These are phyloP conservation scores for Notechis scutatus DNA, from an alignment of 2,113 vertebrate genomes.

Conservation along the genomic window DNA sequence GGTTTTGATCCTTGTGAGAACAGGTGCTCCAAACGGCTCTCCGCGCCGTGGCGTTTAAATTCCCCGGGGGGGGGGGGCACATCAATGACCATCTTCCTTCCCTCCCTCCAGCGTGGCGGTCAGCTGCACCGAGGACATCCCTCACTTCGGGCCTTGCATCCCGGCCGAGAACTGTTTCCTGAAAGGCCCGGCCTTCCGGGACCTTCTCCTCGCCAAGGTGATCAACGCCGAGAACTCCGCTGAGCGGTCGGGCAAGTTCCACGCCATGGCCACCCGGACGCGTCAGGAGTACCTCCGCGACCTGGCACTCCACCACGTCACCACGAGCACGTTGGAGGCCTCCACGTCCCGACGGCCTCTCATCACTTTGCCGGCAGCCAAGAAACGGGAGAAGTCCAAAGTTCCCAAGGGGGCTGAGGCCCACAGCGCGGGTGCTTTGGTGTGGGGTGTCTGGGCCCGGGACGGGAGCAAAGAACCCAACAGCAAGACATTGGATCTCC, in stretches of 20 bases:
- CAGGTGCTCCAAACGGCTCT: background rate
- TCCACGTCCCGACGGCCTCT: constrained; percentile 85
- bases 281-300: constrained; percentile 89
- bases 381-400: constrained; percentile 68
- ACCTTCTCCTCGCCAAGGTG: constrained; percentile 86
- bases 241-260: constrained; percentile 86
- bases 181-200: constrained; percentile 77
- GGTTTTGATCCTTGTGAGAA: background rate
- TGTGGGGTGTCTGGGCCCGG: constrained; percentile 79
- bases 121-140: constrained; percentile 88
- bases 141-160: constrained; percentile 84
- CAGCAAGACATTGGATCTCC: constrained; percentile 51
- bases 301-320: constrained; percentile 85
- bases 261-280: constrained; percentile 88
- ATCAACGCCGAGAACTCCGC: constrained; percentile 88
- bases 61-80: fast-evolving
- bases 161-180: constrained; percentile 79
- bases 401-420: constrained; percentile 76
- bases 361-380: constrained; percentile 73
- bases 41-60: background rate
- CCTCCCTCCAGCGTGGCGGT: constrained; percentile 78
- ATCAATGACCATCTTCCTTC: background rate
- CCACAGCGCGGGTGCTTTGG: constrained; percentile 83
- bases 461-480: constrained; percentile 37
- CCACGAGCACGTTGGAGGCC: constrained; percentile 86